Base-by-base conservation (phyloP, 1,140 invertebrate species). In the Dryas iulia region DNA sequence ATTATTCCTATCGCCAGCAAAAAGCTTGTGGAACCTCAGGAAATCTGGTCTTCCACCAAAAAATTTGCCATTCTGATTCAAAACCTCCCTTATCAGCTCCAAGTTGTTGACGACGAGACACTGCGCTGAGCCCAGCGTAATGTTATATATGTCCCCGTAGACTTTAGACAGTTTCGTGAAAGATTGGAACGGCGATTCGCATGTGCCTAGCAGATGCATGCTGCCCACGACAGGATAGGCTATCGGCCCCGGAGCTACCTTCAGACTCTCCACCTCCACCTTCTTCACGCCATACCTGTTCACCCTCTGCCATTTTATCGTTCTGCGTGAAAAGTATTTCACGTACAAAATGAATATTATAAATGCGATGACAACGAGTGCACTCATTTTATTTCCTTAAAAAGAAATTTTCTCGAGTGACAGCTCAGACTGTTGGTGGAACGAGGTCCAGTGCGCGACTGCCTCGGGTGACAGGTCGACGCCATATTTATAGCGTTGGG, bases 21-120 rank as follows among this genome's bases (percentile, higher is more conserved):
- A 91, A 0, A 91, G 80, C 33, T 89, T 78, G 64, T 91, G 87
- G 65, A 91, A 91, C 0, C 97, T 90, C 28, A 95, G 77, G 83
- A 97, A 97, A 82, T 97, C 94, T 0, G 97, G 96, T 30, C 97
- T 90, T 5, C 96, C 96, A 2, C 96, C 96, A 85, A 98, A 97
- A 72, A 95, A 94, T 64, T 94, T 94, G 33, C 96, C 96, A 84
- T 97, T 97, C 66, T 95, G 94, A 78, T 97, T 95, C 12, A 98
- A 93, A 14, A 97, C 96, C 83, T 97, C 96, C 68, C 94, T 94
- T 72, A 97, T 96, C 11, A 95, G 82, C 2, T 94, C 92, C 75
- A 95, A 94, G 73, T 94, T 96, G 81, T 95, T 97, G 21, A 97
- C 95, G 11, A 98, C 94, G 3, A 97, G 89, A 79, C 96, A 96